phyloP scores from a whole-genome alignment of 2,888 invertebrate genomes.

The Eurois occulta region DNA sequence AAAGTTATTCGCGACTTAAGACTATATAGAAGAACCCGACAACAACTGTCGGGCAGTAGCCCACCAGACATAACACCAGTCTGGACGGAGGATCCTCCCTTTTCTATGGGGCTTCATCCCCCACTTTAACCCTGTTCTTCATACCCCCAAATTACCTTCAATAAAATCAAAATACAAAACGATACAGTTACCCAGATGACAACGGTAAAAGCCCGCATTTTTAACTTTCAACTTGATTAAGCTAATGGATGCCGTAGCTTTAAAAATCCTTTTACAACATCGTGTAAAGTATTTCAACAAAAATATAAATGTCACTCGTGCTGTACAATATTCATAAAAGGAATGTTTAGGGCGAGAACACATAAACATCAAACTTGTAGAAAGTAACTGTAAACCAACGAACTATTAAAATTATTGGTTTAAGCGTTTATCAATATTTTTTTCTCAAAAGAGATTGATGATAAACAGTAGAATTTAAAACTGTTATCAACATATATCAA shows the following conservation, averaged over 20 bases:
- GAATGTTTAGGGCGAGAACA: neutral
- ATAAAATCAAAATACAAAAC: neutral
- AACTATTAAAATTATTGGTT: too few relatives aligned
- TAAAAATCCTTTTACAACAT: slow-evolving; percentile 21
- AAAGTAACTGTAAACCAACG: neutral
- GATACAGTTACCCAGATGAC: neutral
- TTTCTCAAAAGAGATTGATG: neutral
- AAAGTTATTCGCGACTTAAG: too few relatives aligned
- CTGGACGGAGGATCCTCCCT: too few relatives aligned
- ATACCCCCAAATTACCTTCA: too few relatives aligned
- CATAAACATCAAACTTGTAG: neutral
- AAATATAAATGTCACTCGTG: slow-evolving; percentile 17
- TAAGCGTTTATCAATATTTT: too few relatives aligned
- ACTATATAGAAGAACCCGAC: too few relatives aligned
- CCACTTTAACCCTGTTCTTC: too few relatives aligned
- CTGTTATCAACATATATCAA: too few relatives aligned
- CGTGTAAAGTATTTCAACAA: slow-evolving; percentile 12
- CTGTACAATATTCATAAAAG: neutral
- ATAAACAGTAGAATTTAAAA: too few relatives aligned
- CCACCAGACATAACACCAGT: too few relatives aligned
- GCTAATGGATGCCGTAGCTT: neutral
- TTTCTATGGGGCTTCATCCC: too few relatives aligned
- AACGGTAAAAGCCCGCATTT: slow-evolving; percentile 14
- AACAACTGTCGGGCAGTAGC: too few relatives aligned
- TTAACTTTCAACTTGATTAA: slow-evolving; percentile 14